phyloP scores from a whole-genome alignment of 1,140 invertebrate genomes.

The Stenopsyche tienmushanensis region DNA sequence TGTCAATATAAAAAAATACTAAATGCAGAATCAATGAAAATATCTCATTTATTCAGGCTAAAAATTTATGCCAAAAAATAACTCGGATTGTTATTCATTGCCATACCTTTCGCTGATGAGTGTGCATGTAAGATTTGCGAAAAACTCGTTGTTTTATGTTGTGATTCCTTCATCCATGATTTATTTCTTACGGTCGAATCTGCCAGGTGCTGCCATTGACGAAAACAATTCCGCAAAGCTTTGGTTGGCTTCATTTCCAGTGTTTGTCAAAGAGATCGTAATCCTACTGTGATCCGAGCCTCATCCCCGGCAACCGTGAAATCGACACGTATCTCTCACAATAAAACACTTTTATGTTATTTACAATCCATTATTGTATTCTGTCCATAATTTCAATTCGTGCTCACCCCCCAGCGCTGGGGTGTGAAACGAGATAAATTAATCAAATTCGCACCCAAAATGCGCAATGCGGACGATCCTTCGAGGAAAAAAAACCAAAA shows the following conservation, averaged over 20 bases:
- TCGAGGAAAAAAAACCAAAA: slow-evolving; percentile 11
- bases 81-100: too few species aligned
- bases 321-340: slow-evolving; percentile 27
- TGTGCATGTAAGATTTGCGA: too few species aligned
- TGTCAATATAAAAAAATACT: too few species aligned
- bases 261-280: slow-evolving; percentile 19
- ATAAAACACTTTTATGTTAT: slow-evolving; percentile 23
- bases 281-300: background rate
- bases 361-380: slow-evolving; percentile 24
- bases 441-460: slow-evolving; percentile 25
- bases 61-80: too few species aligned
- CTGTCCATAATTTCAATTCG: slow-evolving; percentile 5
- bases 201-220: slow-evolving; percentile 20
- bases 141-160: too few species aligned
- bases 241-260: background rate
- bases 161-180: too few species aligned
- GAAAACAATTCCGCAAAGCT: slow-evolving; percentile 13
- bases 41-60: too few species aligned
- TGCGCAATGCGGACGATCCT: slow-evolving; percentile 6
- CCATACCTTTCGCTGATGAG: too few species aligned
- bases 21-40: too few species aligned
- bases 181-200: too few species aligned
- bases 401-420: background rate
- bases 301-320: slow-evolving; percentile 25
- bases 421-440: slow-evolving; percentile 21